Evolutionary conservation across 2,797 vertebrate genomes (phyloP).

Genomic region (Scomberomorus guttatus): DNA sequence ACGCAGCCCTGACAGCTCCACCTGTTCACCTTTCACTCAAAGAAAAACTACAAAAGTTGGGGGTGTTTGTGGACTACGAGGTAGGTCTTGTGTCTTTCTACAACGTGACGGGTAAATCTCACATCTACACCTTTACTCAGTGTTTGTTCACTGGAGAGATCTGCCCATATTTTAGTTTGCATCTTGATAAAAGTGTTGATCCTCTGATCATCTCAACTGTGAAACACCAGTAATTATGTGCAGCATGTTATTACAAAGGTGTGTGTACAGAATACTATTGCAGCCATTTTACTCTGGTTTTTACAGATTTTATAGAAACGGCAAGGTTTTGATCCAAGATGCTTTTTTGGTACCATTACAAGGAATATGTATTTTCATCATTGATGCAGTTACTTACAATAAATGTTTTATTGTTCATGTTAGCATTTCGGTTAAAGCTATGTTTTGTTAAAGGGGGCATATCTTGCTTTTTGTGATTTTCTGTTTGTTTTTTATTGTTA

Average conservation of each 20-base stretch:
- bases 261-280: background rate
- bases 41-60: slow-evolving; percentile 55
- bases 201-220: slow-evolving; percentile 65
- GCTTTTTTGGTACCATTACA: too few species aligned
- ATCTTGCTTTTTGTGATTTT: too few species aligned
- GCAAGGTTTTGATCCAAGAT: too few species aligned
- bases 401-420: background rate
- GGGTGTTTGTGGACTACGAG: slow-evolving; percentile 71
- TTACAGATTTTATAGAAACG: too few species aligned
- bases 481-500: too few species aligned
- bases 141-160: slow-evolving; percentile 60
- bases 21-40: slow-evolving; percentile 16
- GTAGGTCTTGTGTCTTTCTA: slow-evolving; percentile 73
- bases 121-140: slow-evolving; percentile 62
- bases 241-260: background rate
- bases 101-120: slow-evolving; percentile 34
- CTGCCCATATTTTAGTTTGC: slow-evolving; percentile 71
- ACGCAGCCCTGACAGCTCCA: slow-evolving; percentile 37
- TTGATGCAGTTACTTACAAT: too few species aligned
- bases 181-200: slow-evolving; percentile 30
- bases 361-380: too few species aligned
- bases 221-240: background rate
- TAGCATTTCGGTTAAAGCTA: too few species aligned
- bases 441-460: background rate
- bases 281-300: too few species aligned